Evolutionary conservation across 2,888 invertebrate species (phyloP), one percentile per base, ranked within the genome.

Genomic region (Eilema caniola): DNA sequence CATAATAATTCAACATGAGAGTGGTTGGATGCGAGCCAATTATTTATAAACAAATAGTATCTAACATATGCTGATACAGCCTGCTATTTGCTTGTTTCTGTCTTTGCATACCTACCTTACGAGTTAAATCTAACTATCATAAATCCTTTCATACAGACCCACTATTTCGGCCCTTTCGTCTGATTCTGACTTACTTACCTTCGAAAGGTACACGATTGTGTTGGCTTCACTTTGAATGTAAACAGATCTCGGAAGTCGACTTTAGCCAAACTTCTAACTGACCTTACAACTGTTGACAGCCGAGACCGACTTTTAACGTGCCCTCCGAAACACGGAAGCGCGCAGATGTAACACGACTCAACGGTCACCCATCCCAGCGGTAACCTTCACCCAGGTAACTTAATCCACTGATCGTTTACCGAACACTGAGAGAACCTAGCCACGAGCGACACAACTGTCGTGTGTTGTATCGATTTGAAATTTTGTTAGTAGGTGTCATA

Each of bases 1-100:
- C 20, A 53, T n/a, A 53, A n/a, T n/a, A 53, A 53, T 53, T 53
- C n/a, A 53, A 53, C 53, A 53, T 53, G 53, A 53, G 53, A 53
- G 53, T 53, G 53, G 53, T 53, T n/a, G 53, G n/a, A 53, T 53
- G n/a, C 20, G n/a, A 53, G n/a, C n/a, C 53, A n/a, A 53, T 53
- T 53, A 53, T 53, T 53, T n/a, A 53, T 53, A 53, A n/a, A 53
- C n/a, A 53, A 53, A 53, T n/a, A n/a, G 8, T 20, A 10, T 10
- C 53, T 4, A 53, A 20, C 20, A 53, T 20, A 47, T n/a, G 8
- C 53, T 53, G n/a, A 47, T 20, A 53, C 53, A n/a, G 10, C n/a
- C 53, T 10, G 53, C n/a, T n/a, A 53, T 53, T 53, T 53, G n/a
- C 53, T n/a, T 53, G n/a, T n/a, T n/a, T n/a, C 53, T 53, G 53